Percentiles rank a stretch among this genome's conserved stretches.
Conservation (phyloP, 2,113 vertebrate genomes). For the Myrmophylax atrothorax region DNA sequence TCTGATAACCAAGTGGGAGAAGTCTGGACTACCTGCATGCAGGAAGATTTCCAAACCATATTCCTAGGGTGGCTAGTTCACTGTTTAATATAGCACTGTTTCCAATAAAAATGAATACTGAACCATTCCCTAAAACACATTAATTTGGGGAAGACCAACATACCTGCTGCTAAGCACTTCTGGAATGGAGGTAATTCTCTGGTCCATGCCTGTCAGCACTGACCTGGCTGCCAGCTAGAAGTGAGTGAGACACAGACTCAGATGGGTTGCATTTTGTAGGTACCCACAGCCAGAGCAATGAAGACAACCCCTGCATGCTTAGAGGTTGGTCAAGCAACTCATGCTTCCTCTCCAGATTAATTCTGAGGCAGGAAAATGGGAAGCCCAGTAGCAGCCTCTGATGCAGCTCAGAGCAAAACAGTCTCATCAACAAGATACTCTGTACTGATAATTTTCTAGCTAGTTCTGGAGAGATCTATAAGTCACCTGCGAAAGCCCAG, state of each 20-base stretch:
- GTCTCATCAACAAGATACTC: background rate
- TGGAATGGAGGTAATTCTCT: conserved; percentile 46
- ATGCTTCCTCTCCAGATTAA: background rate
- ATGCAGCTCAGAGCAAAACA: background rate
- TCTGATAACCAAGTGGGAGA: background rate
- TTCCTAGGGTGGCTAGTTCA: background rate
- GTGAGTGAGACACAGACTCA: background rate
- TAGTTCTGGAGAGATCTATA: background rate
- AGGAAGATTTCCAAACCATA: background rate
- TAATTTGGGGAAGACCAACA: background rate
- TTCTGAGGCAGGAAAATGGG: background rate
- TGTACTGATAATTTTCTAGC: background rate
- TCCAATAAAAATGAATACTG: background rate
- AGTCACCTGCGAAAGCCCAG: background rate
- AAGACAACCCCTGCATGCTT: background rate
- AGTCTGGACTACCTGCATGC: background rate
- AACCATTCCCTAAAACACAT: background rate
- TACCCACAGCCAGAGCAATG: background rate
- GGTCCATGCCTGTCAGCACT: background rate
- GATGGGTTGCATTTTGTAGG: background rate
- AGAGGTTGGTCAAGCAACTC: background rate
- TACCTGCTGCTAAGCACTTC: conserved; percentile 65
- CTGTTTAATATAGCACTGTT: background rate
- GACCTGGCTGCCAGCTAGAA: conserved; percentile 17
- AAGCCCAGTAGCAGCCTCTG: background rate